A percentile compares a stretch with the other conserved stretches of the same genome.
phyloP scores from a whole-genome alignment of 2,888 invertebrate genomes.

The Drosophila subquinaria region DNA sequence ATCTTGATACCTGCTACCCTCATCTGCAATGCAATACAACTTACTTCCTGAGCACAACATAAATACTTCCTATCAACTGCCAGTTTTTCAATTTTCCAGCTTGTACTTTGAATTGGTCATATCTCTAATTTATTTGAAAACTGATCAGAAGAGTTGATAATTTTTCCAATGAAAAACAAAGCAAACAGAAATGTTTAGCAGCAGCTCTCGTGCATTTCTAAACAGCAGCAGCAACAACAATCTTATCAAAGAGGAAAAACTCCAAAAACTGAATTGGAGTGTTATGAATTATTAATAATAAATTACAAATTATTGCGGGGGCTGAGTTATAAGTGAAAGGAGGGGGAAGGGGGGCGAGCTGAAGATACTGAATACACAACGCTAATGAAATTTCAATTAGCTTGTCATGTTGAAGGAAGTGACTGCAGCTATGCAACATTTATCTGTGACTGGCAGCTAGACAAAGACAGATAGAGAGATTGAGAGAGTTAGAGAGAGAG shows the following conservation, averaged over 20 bases:
- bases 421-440: constrained; percentile 50
- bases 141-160: constrained; percentile 50
- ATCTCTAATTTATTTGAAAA: constrained; percentile 26
- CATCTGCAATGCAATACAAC: not conserved
- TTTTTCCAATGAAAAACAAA: constrained; percentile 62
- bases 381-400: constrained; percentile 83
- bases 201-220: constrained; percentile 44
- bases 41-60: constrained; percentile 26
- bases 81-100: constrained; percentile 12
- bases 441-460: constrained; percentile 46
- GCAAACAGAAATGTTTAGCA: constrained; percentile 31
- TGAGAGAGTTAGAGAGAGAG: not conserved
- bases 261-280: constrained; percentile 56
- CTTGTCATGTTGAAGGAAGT: constrained; percentile 69
- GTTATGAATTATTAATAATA: constrained; percentile 83
- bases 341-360: not conserved
- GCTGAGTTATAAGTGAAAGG: not conserved
- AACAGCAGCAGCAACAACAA: constrained; percentile 46
- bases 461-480: not conserved
- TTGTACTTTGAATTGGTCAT: constrained; percentile 28
- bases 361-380: constrained; percentile 49
- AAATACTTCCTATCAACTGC: constrained; percentile 13
- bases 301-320: constrained; percentile 74
- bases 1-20: constrained; percentile 12
- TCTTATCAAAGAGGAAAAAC: constrained; percentile 54